These are phyloP conservation scores for Eupithecia exiguata DNA, from an alignment of 2,888 invertebrate genomes.

Conservation along the genomic window DNA sequence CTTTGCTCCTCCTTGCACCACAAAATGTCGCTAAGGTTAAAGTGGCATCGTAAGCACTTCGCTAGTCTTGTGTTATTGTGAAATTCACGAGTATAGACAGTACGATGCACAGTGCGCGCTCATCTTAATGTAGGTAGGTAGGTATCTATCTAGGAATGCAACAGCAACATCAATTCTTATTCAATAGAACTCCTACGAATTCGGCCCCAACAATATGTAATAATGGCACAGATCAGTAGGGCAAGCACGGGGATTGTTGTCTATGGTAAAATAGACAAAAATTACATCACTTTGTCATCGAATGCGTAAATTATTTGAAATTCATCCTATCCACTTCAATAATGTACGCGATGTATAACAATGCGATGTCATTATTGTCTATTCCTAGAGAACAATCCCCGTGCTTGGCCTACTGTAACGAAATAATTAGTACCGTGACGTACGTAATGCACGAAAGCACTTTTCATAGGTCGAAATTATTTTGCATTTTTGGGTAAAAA, in stretches of 20 bases:
- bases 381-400: too few species aligned
- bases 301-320: too few species aligned
- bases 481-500: constrained; percentile 42
- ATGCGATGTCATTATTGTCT: too few species aligned
- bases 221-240: constrained; percentile 22
- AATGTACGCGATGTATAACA: too few species aligned
- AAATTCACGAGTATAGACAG: background rate
- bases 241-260: too few species aligned
- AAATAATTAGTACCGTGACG: constrained; percentile 47
- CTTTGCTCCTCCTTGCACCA: background rate
- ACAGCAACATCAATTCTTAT: constrained; percentile 46
- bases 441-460: constrained; percentile 48
- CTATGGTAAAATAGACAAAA: too few species aligned
- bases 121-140: constrained; percentile 43
- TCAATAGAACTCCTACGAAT: constrained; percentile 34
- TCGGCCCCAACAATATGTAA: constrained; percentile 44
- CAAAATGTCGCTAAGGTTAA: background rate
- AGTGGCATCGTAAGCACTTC: background rate
- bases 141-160: constrained; percentile 21
- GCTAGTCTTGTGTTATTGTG: background rate
- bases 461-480: constrained; percentile 35
- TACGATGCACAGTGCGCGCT: constrained; percentile 48
- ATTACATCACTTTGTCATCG: too few species aligned
- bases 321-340: too few species aligned
- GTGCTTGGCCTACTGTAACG: too few species aligned